Evolutionary conservation across 1,140 invertebrate species (phyloP).

Genomic region (Chymomyza costata): DNA sequence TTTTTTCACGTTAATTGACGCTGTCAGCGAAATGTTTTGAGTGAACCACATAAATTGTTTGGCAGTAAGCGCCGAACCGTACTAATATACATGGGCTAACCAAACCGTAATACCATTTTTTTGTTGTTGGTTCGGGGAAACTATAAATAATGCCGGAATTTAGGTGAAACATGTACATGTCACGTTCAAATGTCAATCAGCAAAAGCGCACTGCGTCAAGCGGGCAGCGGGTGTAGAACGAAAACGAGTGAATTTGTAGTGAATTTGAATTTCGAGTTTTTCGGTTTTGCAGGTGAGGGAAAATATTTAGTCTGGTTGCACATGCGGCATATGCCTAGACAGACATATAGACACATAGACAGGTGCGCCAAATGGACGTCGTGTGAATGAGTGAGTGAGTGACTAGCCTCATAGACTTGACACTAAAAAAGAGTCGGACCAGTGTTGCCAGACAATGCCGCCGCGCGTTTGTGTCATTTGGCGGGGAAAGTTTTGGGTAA

Average conservation of each 20-base stretch:
- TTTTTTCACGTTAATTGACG: constrained; percentile 55
- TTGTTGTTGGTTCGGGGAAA: too few relatives aligned
- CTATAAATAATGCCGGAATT: constrained; percentile 66
- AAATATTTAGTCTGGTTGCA: constrained; percentile 7
- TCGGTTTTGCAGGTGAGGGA: constrained; percentile 19
- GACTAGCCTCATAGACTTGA: constrained; percentile 44
- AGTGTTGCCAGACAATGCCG: too few relatives aligned
- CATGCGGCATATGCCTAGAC: neutral
- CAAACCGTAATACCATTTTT: neutral
- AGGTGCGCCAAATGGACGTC: too few relatives aligned
- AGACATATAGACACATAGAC: neutral
- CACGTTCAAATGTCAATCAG: constrained; percentile 69
- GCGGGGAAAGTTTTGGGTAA: constrained; percentile 18
- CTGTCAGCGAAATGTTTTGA: constrained; percentile 57
- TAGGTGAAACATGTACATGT: constrained; percentile 70
- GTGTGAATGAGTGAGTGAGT: neutral
- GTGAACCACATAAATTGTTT: constrained; percentile 15
- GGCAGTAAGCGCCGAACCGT: neutral
- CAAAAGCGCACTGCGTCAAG: neutral
- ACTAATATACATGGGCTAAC: too few relatives aligned
- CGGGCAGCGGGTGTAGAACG: neutral
- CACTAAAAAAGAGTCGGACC: too few relatives aligned
- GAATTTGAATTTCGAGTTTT: constrained; percentile 44
- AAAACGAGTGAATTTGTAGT: constrained; percentile 21
- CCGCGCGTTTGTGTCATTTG: constrained; percentile 46